Evolutionary conservation across 1,140 invertebrate genomes (phyloP), one percentile per base, ranked within the genome.

Genomic region (Scaptomyza pallida): DNA sequence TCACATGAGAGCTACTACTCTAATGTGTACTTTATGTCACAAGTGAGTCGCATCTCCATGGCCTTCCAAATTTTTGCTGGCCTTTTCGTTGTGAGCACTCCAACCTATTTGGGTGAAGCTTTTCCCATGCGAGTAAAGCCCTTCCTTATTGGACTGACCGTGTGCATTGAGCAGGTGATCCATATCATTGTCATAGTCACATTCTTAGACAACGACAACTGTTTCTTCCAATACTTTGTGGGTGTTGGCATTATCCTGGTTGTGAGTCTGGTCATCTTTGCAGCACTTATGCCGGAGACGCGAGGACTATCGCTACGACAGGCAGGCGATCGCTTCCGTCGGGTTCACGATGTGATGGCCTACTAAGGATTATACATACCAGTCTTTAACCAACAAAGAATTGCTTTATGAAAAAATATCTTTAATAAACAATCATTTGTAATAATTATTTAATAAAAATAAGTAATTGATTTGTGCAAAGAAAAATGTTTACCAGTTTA

Each of bases 171-270:
- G 33, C 63, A 79, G 10, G 15, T 69, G n/a, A 73, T 83, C 8
- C 79, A 83, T 13, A 80, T 80, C 8, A 80, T 80, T 41, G 56
- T 75, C 16, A 80, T 80, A 17, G 67, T 55, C 35, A 71, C 70
- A 8, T 76, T 73, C 26, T 41, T 17, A 0, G 3, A 35, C 3
- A 51, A 33, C 17, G 10, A 9, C 0, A 17, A 73, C 16, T 19
- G 12, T 16, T 47, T 70, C n/a, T 74, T 35, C 48, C 52, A 52
- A 9, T 77, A 69, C 48, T 71, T 68, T 35, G 40, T 78, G 5
- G 61, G 51, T 10, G 65, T 65, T 19, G 76, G 76, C 13, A 55
- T 78, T 23, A 55, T 78, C 15, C 47, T 75, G 15, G 30, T 72
- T 2, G 50, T 69, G 1, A 40, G 43, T n/a, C 37, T 64, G 16